Evolutionary conservation across 2,797 vertebrate species (phyloP).

Genomic region (Alosa sapidissima): DNA sequence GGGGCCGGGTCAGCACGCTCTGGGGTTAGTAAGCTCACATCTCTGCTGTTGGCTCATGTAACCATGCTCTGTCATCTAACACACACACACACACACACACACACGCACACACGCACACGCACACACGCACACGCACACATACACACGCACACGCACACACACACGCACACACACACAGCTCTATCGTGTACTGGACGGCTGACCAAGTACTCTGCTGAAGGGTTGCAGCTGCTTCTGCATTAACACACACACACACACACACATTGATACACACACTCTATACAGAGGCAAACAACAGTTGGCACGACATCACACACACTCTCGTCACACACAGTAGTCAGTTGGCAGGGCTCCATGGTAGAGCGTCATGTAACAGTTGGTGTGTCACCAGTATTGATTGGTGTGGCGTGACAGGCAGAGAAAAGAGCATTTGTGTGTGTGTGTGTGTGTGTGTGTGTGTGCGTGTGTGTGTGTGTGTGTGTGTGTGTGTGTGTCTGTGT

Average conservation of each 20-base stretch:
- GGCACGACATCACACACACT: background rate
- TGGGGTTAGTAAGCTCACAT: background rate
- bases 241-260: background rate
- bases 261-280: background rate
- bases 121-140: background rate
- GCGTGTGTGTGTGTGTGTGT: background rate
- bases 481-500: background rate
- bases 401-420: constrained; percentile 16
- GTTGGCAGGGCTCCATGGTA: background rate
- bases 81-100: background rate
- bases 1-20: background rate
- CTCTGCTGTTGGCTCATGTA: background rate
- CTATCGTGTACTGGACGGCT: background rate
- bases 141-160: background rate
- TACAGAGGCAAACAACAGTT: background rate
- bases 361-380: constrained; percentile 14
- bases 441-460: background rate
- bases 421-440: background rate
- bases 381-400: constrained; percentile 14
- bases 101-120: background rate
- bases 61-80: background rate
- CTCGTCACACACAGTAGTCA: background rate
- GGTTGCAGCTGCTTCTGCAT: background rate
- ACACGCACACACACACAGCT: too few species aligned
- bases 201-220: background rate